phyloP scores from a whole-genome alignment of 2,797 vertebrate species.

The Chiloscyllium punctatum region DNA sequence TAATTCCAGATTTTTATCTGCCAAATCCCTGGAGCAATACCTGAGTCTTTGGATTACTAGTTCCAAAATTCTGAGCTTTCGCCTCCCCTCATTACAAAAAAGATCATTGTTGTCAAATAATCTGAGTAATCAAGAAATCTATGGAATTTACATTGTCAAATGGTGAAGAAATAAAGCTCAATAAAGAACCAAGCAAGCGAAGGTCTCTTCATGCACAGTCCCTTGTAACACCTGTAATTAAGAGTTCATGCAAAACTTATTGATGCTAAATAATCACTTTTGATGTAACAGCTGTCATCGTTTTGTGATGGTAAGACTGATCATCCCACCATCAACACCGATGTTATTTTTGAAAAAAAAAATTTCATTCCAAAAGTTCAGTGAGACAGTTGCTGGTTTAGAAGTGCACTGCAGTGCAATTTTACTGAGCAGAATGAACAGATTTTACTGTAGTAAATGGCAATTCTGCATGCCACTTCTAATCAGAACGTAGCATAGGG shows the following conservation, averaged over 20 bases:
- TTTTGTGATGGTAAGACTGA: background rate
- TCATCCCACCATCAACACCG: background rate
- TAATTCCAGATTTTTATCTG: too few relatives aligned
- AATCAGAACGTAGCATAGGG: background rate
- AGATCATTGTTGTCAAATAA: conserved; percentile 50
- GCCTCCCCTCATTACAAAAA: conserved; percentile 39
- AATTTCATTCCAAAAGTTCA: background rate
- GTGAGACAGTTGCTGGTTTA: background rate
- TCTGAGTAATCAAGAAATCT: conserved; percentile 46
- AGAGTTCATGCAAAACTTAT: background rate
- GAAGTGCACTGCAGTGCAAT: background rate
- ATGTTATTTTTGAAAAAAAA: background rate
- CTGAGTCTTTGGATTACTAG: too few relatives aligned
- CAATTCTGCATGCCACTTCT: conserved; percentile 25
- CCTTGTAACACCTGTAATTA: background rate
- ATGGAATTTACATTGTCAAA: conserved; percentile 45
- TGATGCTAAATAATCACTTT: background rate
- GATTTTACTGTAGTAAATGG: background rate
- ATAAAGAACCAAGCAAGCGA: conserved; percentile 43
- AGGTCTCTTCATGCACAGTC: background rate
- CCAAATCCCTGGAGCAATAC: too few relatives aligned
- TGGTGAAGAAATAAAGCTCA: background rate
- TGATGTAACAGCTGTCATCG: background rate
- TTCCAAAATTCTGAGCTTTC: too few relatives aligned
- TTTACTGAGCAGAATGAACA: background rate